Evolutionary conservation across 1,140 invertebrate species (phyloP).

Genomic region (Drosophila bocki): DNA sequence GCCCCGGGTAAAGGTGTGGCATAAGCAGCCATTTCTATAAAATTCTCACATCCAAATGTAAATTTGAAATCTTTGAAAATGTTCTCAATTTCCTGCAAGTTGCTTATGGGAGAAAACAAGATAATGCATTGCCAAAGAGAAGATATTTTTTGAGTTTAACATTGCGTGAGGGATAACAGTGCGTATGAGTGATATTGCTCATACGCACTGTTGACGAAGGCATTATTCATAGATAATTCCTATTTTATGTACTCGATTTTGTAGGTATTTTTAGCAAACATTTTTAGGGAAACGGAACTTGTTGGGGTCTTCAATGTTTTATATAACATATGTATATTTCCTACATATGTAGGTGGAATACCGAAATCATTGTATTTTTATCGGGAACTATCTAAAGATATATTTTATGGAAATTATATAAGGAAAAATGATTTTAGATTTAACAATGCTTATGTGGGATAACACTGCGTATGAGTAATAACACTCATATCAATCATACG

Average conservation of each 20-base stretch:
- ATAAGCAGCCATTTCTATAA: neutral
- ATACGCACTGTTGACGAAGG: neutral
- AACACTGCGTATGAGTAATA: neutral
- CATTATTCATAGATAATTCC: neutral
- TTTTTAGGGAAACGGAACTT: neutral
- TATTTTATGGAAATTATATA: too few relatives aligned
- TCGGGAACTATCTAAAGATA: too few relatives aligned
- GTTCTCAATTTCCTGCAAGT: constrained; percentile 19
- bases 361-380: too few relatives aligned
- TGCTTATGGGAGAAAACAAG: constrained; percentile 7
- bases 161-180: neutral
- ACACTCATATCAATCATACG: neutral
- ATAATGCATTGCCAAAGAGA: neutral
- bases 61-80: constrained; percentile 7
- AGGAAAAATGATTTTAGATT: neutral
- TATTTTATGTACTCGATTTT: neutral
- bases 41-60: constrained; percentile 13
- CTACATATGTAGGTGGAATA: neutral
- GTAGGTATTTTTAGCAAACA: neutral
- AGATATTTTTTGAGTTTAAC: neutral
- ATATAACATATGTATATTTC: neutral
- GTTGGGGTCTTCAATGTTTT: neutral
- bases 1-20: neutral
- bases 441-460: neutral
- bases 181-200: neutral